Conservation (phyloP, 1,140 invertebrate species). For the Pseudomyrmex gracilis region DNA sequence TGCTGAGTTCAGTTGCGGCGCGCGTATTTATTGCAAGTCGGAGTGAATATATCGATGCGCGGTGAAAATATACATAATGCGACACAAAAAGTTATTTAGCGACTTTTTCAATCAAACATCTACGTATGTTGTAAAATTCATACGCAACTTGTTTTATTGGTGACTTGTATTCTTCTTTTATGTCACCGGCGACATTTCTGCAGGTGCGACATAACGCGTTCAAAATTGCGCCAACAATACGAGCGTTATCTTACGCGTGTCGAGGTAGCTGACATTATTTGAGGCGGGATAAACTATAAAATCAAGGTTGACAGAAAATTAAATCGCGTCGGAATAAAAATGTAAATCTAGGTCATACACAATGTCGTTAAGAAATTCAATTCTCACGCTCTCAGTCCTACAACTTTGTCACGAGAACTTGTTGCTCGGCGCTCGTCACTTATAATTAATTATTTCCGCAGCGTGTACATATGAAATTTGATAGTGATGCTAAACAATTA, state of each 20-base stretch:
- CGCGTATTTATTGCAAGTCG: background rate
- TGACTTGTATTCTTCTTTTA: background rate
- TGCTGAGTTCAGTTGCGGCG: slow-evolving; percentile 4
- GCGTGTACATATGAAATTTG: too few relatives aligned
- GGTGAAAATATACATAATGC: background rate
- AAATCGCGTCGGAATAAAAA: slow-evolving; percentile 29
- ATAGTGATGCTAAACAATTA: too few relatives aligned
- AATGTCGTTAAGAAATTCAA: slow-evolving; percentile 19
- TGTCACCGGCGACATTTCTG: background rate
- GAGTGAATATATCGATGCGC: background rate
- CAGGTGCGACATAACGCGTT: background rate
- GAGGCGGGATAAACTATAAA: background rate
- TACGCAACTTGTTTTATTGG: background rate
- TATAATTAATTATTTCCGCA: slow-evolving; percentile 42
- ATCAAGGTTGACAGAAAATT: background rate
- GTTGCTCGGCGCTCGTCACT: slow-evolving; percentile 29
- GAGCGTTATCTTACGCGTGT: slow-evolving; percentile 5
- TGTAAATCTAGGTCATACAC: slow-evolving; percentile 10
- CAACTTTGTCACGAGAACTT: slow-evolving; percentile 43
- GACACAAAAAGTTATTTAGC: slow-evolving; percentile 1
- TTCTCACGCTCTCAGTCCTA: background rate
- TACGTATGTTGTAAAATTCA: slow-evolving; percentile 15
- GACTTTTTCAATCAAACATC: slow-evolving; percentile 7
- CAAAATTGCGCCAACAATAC: slow-evolving; percentile 12
- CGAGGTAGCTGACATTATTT: slow-evolving; percentile 24